Percentiles rank a stretch among this genome's conserved stretches.
Conservation (phyloP, 2,888 invertebrate genomes). For the Drosophila peninsularis region DNA sequence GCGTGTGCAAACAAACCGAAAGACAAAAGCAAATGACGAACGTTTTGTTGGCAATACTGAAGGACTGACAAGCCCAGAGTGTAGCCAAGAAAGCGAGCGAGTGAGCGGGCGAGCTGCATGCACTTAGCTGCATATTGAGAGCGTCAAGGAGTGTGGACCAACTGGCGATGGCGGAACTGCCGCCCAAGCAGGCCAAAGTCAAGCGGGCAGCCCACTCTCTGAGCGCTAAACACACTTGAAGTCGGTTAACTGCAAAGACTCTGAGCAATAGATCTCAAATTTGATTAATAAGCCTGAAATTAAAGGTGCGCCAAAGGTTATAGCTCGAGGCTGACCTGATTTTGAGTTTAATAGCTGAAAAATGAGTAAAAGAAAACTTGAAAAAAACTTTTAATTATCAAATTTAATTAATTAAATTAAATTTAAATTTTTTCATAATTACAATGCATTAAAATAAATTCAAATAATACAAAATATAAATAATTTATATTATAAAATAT, state of each 20-base stretch:
- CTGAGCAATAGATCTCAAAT: not conserved
- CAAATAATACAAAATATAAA: too few relatives aligned
- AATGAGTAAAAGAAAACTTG: too few relatives aligned
- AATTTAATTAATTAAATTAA: too few relatives aligned
- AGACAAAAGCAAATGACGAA: constrained; percentile 80
- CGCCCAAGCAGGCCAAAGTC: not conserved
- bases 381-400: too few relatives aligned
- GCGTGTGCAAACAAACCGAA: constrained; percentile 80
- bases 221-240: constrained; percentile 10
- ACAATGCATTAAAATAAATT: too few relatives aligned
- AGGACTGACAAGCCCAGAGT: constrained; percentile 48
- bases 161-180: constrained; percentile 37
- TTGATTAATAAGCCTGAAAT: not conserved
- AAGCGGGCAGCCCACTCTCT: not conserved
- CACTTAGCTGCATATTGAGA: constrained; percentile 59
- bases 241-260: constrained; percentile 5
- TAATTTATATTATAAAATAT: too few relatives aligned
- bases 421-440: too few relatives aligned
- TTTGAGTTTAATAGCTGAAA: too few relatives aligned
- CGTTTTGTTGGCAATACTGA: constrained; percentile 58
- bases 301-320: too few relatives aligned
- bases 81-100: not conserved
- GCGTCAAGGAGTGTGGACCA: constrained; percentile 31
- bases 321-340: too few relatives aligned
- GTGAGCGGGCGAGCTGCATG: not conserved